Percentiles rank a stretch among this genome's conserved stretches.
phyloP scores from a whole-genome alignment of 1,140 invertebrate genomes.

The Mylabris phalerata region DNA sequence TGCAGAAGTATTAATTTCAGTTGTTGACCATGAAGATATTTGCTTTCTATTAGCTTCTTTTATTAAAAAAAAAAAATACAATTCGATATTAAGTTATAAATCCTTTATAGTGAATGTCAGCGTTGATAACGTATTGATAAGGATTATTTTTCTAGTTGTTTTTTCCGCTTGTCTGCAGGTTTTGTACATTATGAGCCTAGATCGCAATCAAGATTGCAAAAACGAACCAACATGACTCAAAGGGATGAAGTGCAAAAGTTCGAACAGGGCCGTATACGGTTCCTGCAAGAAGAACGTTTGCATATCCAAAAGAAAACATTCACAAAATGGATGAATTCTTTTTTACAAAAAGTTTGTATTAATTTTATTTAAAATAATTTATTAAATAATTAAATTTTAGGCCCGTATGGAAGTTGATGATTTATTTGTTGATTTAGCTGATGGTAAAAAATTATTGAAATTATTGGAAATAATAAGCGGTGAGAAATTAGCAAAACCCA shows the following conservation, averaged over 20 bases:
- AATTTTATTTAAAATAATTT: too few species aligned
- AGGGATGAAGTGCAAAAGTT: conserved; percentile 88
- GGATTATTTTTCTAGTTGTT: background rate
- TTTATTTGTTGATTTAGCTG: conserved; percentile 91
- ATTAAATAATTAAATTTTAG: conserved; percentile 43
- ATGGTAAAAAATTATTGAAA: conserved; percentile 93
- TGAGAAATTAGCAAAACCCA: conserved; percentile 93
- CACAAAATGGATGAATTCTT: conserved; percentile 99
- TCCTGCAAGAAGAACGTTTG: conserved; percentile 91
- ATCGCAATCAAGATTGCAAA: conserved; percentile 28
- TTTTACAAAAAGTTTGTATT: conserved; percentile 68
- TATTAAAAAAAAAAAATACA: background rate
- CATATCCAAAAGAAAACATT: conserved; percentile 99
- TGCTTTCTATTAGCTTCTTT: background rate
- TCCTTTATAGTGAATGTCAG: too few species aligned
- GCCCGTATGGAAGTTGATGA: conserved; percentile 95
- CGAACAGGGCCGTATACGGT: conserved; percentile 92
- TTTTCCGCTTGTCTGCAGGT: conserved; percentile 32
- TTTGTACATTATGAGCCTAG: conserved; percentile 37
- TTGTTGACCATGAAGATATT: background rate
- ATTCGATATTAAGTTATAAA: background rate
- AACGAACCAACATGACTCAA: conserved; percentile 72
- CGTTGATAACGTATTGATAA: background rate
- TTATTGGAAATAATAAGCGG: conserved; percentile 98
- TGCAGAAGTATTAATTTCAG: background rate